Percentiles rank a stretch among this genome's conserved stretches.
These are phyloP conservation scores for Apotomis turbidana DNA, from an alignment of 2,888 invertebrate species.

Conservation along the genomic window DNA sequence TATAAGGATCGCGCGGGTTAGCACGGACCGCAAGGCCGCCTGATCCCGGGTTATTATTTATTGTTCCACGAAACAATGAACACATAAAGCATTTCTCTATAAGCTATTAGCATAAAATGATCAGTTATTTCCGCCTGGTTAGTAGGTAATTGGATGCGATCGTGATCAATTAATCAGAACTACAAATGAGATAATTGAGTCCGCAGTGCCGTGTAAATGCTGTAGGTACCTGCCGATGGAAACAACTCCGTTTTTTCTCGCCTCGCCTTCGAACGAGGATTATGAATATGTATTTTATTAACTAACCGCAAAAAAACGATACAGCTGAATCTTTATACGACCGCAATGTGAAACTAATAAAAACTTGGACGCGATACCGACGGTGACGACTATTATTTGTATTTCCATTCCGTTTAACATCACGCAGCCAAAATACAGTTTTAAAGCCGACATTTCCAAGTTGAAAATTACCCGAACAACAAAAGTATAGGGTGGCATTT, in stretches of 20 bases:
- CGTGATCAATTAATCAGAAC: conserved; percentile 51
- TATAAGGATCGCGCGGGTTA: conserved; percentile 8
- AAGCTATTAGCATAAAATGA: conserved; percentile 73
- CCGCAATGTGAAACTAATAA: conserved; percentile 23
- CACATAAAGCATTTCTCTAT: conserved; percentile 76
- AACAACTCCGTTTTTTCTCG: conserved; percentile 24
- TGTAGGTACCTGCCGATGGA: background rate
- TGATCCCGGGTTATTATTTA: conserved; percentile 58
- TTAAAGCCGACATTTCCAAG: conserved; percentile 29
- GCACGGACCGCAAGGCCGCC: conserved; percentile 23
- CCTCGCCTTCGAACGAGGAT: background rate
- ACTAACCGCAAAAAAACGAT: conserved; percentile 27
- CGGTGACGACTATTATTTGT: conserved; percentile 7
- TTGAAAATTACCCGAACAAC: conserved; percentile 47
- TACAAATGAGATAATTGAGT: conserved; percentile 55
- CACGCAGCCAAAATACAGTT: conserved; percentile 31
- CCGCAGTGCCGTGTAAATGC: conserved; percentile 37
- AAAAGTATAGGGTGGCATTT: conserved; percentile 60
- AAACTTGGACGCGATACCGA: conserved; percentile 13
- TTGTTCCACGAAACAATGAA: conserved; percentile 74
- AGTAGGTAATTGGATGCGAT: conserved; percentile 44
- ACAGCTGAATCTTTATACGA: conserved; percentile 6
- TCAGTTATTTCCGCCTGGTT: conserved; percentile 51
- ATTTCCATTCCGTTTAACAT: conserved; percentile 24
- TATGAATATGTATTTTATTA: conserved; percentile 33